phyloP scores from a whole-genome alignment of 2,888 invertebrate genomes.

The Pelosia muscerda region DNA sequence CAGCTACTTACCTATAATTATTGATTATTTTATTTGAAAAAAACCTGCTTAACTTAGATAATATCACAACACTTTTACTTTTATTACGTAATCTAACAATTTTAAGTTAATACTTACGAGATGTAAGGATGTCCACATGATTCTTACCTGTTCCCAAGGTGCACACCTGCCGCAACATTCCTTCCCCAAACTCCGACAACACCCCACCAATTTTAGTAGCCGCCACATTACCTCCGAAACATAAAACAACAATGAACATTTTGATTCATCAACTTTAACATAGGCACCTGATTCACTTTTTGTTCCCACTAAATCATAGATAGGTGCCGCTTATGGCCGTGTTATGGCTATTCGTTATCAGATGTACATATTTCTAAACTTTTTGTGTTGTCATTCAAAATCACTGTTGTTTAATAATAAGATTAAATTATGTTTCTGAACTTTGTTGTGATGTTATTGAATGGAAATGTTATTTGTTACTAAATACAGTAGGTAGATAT shows the following conservation, averaged over 20 bases:
- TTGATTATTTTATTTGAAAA: too few relatives aligned
- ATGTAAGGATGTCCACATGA: slow-evolving; percentile 56
- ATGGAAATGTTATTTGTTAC: not conserved
- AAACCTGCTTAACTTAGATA: too few relatives aligned
- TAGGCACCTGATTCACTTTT: slow-evolving; percentile 36
- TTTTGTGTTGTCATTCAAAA: slow-evolving; percentile 29
- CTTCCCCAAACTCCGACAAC: slow-evolving; percentile 72
- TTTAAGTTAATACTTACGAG: not conserved
- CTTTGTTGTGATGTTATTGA: not conserved
- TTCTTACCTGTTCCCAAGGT: slow-evolving; percentile 47
- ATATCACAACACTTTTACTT: too few relatives aligned
- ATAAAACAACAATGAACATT: slow-evolving; percentile 54
- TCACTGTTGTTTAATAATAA: slow-evolving; percentile 24
- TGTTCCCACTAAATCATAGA: slow-evolving; percentile 47
- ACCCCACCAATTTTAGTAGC: slow-evolving; percentile 57
- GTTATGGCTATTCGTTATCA: slow-evolving; percentile 37
- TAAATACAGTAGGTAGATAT: not conserved
- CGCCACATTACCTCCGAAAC: slow-evolving; percentile 40
- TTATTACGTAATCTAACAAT: too few relatives aligned
- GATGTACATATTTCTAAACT: slow-evolving; percentile 24
- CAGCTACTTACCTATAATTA: too few relatives aligned
- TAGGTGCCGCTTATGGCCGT: slow-evolving; percentile 42
- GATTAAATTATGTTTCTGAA: slow-evolving; percentile 15
- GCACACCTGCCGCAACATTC: slow-evolving; percentile 84
- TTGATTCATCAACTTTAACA: slow-evolving; percentile 55